Evolutionary conservation across 1,140 invertebrate genomes (phyloP).

Genomic region (Oedothorax gibbosus): DNA sequence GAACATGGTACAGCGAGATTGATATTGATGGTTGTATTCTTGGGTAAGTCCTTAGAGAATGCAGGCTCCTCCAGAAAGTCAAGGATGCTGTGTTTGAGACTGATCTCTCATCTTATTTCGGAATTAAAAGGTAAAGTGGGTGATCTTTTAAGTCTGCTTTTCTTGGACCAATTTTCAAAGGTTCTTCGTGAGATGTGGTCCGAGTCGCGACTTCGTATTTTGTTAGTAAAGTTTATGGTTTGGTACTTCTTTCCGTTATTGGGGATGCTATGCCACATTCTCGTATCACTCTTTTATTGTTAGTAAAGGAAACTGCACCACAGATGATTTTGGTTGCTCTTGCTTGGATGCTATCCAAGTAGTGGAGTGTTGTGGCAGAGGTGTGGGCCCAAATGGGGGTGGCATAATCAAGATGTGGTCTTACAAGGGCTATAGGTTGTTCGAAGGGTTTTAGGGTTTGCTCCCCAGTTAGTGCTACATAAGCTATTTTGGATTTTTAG

Average conservation of each 20-base stretch:
- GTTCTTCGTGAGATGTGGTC: background rate
- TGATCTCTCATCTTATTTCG: slow-evolving; percentile 17
- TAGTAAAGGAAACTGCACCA: slow-evolving; percentile 18
- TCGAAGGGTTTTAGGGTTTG: too few relatives aligned
- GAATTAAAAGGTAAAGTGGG: slow-evolving; percentile 1
- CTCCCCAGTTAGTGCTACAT: slow-evolving; percentile 17
- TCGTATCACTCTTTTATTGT: slow-evolving; percentile 6
- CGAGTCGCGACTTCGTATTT: slow-evolving; percentile 4
- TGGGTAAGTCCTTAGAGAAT: too few relatives aligned
- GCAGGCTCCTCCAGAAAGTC: slow-evolving; percentile 7
- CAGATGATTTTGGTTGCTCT: too few relatives aligned
- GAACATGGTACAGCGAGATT: too few relatives aligned
- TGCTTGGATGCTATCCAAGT: background rate
- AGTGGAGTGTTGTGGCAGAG: background rate
- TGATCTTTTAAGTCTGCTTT: too few relatives aligned
- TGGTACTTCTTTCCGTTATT: slow-evolving; percentile 18
- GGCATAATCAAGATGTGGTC: background rate
- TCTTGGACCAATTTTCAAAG: background rate
- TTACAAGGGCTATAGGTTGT: background rate
- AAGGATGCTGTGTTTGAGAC: slow-evolving; percentile 16
- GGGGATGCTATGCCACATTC: slow-evolving; percentile 7
- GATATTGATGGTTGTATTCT: too few relatives aligned
- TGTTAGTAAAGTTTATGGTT: slow-evolving; percentile 30
- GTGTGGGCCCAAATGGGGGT: background rate
- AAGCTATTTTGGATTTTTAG: slow-evolving; percentile 10